These are phyloP conservation scores for Hemiscyllium ocellatum DNA, from an alignment of 2,113 vertebrate species.

Conservation along the genomic window DNA sequence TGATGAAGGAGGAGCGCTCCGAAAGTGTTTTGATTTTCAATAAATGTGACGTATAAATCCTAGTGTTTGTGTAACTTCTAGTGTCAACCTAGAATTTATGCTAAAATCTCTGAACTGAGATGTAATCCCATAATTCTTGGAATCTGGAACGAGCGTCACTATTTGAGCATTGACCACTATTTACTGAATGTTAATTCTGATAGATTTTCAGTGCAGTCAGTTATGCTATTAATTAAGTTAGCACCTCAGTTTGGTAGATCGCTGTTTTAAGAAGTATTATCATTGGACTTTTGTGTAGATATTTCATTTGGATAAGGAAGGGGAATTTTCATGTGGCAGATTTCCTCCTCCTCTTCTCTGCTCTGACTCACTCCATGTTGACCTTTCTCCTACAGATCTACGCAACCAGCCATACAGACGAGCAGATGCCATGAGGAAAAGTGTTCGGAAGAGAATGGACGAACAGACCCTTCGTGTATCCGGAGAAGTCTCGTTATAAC, in stretches of 20 bases:
- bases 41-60: too few species aligned
- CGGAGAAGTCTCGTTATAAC: conserved; percentile 73
- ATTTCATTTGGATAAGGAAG: not conserved
- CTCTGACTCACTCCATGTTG: not conserved
- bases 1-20: too few species aligned
- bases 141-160: not conserved
- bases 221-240: not conserved
- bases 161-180: not conserved
- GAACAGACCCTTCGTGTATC: conserved; percentile 68
- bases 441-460: conserved; percentile 63
- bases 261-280: not conserved
- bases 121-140: not conserved
- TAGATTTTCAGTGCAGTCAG: not conserved
- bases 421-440: conserved; percentile 65
- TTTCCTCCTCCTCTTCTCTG: not conserved
- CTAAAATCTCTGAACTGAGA: not conserved
- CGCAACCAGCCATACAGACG: conserved; percentile 86
- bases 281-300: too few species aligned
- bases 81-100: not conserved
- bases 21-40: too few species aligned
- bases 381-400: conserved; percentile 59
- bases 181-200: not conserved
- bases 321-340: not conserved
- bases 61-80: too few species aligned
- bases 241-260: not conserved